phyloP scores from a whole-genome alignment of 1,140 invertebrate genomes.

The Meloidogyne exigua region DNA sequence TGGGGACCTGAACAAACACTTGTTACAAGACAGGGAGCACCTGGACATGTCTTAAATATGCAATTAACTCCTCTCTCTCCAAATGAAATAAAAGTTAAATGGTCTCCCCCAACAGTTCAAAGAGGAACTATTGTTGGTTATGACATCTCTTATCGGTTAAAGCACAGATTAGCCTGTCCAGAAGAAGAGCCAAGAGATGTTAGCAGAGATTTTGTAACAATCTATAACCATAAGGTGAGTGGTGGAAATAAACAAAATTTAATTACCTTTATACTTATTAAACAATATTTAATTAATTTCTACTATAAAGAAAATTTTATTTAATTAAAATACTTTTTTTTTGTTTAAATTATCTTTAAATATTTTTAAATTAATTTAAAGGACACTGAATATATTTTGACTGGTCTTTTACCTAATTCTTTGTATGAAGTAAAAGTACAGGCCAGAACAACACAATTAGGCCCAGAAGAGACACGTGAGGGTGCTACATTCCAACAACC shows the following conservation, averaged over 20 bases:
- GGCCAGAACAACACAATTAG: slow-evolving; percentile 61
- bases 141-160: slow-evolving; percentile 62
- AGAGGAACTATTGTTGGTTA: slow-evolving; percentile 60
- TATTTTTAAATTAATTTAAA: background rate
- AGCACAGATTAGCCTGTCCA: slow-evolving; percentile 60
- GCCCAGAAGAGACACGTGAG: slow-evolving; percentile 61
- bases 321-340: too few species aligned
- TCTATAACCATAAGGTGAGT: slow-evolving; percentile 61
- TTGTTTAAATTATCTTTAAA: too few species aligned
- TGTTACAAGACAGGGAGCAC: slow-evolving; percentile 61
- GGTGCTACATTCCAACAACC: slow-evolving; percentile 61
- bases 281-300: too few species aligned
- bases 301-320: too few species aligned
- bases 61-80: slow-evolving; percentile 58
- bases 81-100: slow-evolving; percentile 57
- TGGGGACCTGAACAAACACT: slow-evolving; percentile 60
- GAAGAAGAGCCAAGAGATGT: slow-evolving; percentile 63
- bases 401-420: slow-evolving; percentile 61
- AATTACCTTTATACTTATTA: too few species aligned
- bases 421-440: slow-evolving; percentile 59
- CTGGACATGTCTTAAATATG: slow-evolving; percentile 57
- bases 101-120: slow-evolving; percentile 52
- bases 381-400: slow-evolving; percentile 62
- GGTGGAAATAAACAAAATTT: too few species aligned
- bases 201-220: slow-evolving; percentile 61